Evolutionary conservation across 2,888 invertebrate species (phyloP), one percentile per base, ranked within the genome.

Genomic region (Scrobipalpa atriplicella): DNA sequence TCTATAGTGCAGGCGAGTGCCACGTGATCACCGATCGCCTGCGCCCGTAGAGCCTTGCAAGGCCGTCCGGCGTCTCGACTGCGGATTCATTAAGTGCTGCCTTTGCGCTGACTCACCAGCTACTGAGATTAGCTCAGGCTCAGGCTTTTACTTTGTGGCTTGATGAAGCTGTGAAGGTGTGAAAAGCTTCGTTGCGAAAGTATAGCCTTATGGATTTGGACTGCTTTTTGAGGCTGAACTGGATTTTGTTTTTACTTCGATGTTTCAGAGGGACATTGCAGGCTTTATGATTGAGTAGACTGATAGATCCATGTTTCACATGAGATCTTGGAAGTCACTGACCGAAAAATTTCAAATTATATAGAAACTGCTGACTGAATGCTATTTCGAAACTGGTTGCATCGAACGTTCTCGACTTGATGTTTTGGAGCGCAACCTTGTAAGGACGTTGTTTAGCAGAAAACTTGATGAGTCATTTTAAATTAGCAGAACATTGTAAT

Each of bases 61-160:
- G 92, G 92, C 85, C 92, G 89, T 84, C 62, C 78, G 29, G 80
- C 84, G 91, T 89, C 90, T 91, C 83, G 80, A 81, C 82, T 78
- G 83, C 81, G 73, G 82, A 83, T 29, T 90, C 90, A 91, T 91
- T 90, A 91, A 90, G 87, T 85, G 88, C 82, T 41, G 87, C 88
- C 90, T 87, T 84, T 79, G 78, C 77, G 81, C 81, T 92, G 90
- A 90, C 82, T 92, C 90, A 86, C 73, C 66, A 18, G 68, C 58
- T 36, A 58, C 58, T 13, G 8, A 58, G 36, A 67, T 72, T 68
- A 71, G 58, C 7, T 9, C 6, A 16, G 16, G 16, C 38, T 38
- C 36, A 21, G 29, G 36, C 56, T n/a, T n/a, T 51, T 51, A 29
- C 29, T 29, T 29, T 29, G 29, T 29, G 2, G 43, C 43, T 47